These are phyloP conservation scores for Oreocharis arfaki DNA, from an alignment of 2,113 vertebrate genomes.

Conservation along the genomic window DNA sequence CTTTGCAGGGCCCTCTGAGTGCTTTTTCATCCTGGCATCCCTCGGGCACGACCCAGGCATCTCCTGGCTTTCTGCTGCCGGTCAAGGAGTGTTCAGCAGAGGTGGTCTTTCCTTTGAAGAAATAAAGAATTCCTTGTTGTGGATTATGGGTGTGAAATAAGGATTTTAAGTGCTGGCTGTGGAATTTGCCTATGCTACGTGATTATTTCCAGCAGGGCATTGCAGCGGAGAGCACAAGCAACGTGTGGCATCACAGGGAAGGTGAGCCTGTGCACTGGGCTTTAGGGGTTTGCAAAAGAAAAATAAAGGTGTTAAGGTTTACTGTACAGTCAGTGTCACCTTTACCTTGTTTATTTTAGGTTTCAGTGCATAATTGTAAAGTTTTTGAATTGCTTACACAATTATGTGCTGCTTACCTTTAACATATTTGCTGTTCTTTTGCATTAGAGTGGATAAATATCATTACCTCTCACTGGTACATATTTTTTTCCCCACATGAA, in stretches of 20 bases:
- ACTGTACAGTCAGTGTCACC: background rate
- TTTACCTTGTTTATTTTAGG: background rate
- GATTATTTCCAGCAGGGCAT: background rate
- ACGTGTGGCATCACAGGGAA: background rate
- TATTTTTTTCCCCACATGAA: background rate
- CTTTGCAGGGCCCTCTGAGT: background rate
- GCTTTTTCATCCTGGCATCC: background rate
- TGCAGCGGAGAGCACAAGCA: background rate
- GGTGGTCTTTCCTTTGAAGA: slow-evolving; percentile 9
- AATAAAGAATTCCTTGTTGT: background rate
- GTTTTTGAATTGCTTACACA: background rate
- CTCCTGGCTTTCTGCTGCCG: background rate
- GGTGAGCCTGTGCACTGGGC: background rate
- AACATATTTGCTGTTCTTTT: background rate
- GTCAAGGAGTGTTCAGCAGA: background rate
- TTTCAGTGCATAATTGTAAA: background rate
- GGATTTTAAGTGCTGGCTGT: background rate
- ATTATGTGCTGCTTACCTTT: background rate
- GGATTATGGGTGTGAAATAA: background rate
- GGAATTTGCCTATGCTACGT: background rate
- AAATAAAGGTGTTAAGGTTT: background rate
- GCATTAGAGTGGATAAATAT: background rate
- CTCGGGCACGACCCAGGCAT: background rate
- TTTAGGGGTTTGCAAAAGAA: background rate
- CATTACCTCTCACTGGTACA: background rate